Base-by-base conservation (phyloP, 2,888 invertebrate genomes). In the Sturmia bella region DNA sequence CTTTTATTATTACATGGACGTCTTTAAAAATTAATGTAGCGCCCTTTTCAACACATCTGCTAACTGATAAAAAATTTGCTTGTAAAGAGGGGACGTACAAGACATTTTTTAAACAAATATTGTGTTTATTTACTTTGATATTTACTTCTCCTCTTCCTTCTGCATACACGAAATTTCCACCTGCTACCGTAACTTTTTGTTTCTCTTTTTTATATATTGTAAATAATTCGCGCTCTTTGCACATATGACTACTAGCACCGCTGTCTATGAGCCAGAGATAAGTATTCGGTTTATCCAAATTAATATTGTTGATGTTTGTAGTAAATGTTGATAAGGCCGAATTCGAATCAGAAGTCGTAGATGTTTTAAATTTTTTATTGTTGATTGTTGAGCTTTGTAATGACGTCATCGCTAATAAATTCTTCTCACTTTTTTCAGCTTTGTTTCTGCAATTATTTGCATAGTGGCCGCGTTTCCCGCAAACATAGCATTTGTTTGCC, bases 251-350 rank as follows among this genome's bases (percentile, higher is more conserved):
- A 21, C 66, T 75, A 27, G 75, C 75, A 11, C 66, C 66, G 45
- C 74, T 75, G 50, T 81, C 76, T n/a, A 79, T 64, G 19, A 66
- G 78, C 76, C 76, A 80, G 13, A 66, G 57, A 64, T 3, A 6
- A 27, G 3, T 27, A 27, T 27, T 27, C 3, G 27, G 6, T 4
- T 27, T 27, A 27, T 27, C 3, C 6, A 27, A 27, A 27, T 27
- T 27, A 27, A 27, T 41, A 41, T 41, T 41, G 3, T 27, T 27
- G n/a, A n/a, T n/a, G n/a, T 37, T 37, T 41, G 41, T 13, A 41
- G 41, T 13, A 13, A 41, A 3, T 41, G 3, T 41, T 41, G 41
- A 41, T 3, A 41, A 41, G 9, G 13, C 41, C 41, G 41, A 13
- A 13, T 41, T 41, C 13, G 9, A 2, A 41, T 41, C 41, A 41